Evolutionary conservation across 2,888 invertebrate species (phyloP), one percentile per base, ranked within the genome.

Genomic region (Rhagophthalmus giganteus): DNA sequence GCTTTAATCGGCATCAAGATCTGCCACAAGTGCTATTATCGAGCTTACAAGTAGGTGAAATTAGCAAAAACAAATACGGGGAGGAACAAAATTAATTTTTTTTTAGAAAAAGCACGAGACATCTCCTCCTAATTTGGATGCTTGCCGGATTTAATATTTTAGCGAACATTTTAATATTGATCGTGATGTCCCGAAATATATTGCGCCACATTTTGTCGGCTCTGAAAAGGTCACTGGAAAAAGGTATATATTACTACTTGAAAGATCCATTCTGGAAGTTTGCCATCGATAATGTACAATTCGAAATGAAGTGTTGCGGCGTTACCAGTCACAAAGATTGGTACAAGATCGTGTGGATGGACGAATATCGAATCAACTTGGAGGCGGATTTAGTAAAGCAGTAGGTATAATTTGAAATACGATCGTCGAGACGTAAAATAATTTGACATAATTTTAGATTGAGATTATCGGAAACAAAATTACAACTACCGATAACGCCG

Each of bases 291-390:
- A 77, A 73, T 6, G 78, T 84, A 74, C 83, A 83, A 74, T 79
- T 71, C 32, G 61, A 62, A 28, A 62, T 81, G 47, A 75, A 79
- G 60, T 83, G 82, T 61, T 83, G 82, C 58, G 83, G 82, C 7
- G 78, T 79, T 1, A 77, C 79, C 47, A 69, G 70, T 34, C 79
- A 79, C 25, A 71, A 74, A 55, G 82, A 82, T 65, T 83, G 83
- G 83, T 79, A 81, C 64, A 75, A 78, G 62, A 76, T 79, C 12
- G 76, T 80, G 20, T 83, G 83, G 83, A 74, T 84, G 53, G 79
- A 77, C 55, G 76, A 79, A 64, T 80, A 81, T 47, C 72, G 73
- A 44, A 54, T 74, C 9, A 65, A 73, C 55, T 47, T 58, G 4
- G 62, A 65, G 28, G 57, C 64, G 2, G 53, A 61, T 8, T 41